These are phyloP conservation scores for Rhipidura dahli DNA, from an alignment of 2,113 vertebrate species.

Conservation along the genomic window DNA sequence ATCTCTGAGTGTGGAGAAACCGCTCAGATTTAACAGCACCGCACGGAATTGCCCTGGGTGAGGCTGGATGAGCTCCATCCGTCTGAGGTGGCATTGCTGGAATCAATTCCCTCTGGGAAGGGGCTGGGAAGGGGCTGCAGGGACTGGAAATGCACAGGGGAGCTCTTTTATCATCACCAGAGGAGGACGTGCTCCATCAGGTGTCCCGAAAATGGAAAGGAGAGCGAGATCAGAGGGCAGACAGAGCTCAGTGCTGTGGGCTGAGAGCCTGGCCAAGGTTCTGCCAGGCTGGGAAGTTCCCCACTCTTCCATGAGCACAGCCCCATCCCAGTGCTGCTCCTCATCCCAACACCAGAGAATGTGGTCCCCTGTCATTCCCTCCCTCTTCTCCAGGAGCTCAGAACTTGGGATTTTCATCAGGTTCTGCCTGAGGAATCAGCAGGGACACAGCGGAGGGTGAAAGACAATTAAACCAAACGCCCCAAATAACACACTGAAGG, in stretches of 20 bases:
- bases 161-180: background rate
- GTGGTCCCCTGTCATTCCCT: background rate
- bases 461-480: background rate
- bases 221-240: background rate
- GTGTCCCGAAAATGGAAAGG: background rate
- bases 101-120: slow-evolving; percentile 22
- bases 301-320: background rate
- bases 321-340: background rate
- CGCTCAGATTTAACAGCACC: background rate
- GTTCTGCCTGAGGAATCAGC: background rate
- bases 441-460: background rate
- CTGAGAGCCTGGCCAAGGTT: background rate
- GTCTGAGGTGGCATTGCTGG: background rate
- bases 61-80: background rate
- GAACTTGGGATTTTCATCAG: background rate
- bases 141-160: slow-evolving; percentile 1
- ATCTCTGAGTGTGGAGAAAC: slow-evolving; percentile 60
- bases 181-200: background rate
- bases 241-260: background rate
- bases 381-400: background rate
- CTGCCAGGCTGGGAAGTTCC: background rate
- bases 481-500: background rate
- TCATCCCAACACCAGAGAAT: background rate
- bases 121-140: slow-evolving; percentile 12
- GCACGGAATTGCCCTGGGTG: slow-evolving; percentile 13